phyloP scores from a whole-genome alignment of 35 echinoderm and acorn worm species.

The Nesometra sesokonis region DNA sequence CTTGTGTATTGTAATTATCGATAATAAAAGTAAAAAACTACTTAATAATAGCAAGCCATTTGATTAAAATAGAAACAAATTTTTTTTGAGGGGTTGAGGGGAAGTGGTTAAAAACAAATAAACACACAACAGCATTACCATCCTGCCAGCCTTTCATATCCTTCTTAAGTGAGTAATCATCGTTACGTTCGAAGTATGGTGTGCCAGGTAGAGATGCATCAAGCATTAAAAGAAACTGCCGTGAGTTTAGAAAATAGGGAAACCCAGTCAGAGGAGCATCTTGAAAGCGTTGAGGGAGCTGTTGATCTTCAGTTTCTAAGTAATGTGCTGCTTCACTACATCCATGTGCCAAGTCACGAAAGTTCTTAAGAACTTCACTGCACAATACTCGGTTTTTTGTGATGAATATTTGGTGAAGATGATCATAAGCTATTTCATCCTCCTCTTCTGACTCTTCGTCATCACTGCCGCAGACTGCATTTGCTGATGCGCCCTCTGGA shows the following conservation, averaged over 20 bases:
- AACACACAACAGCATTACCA: neutral
- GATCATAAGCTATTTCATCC: neutral
- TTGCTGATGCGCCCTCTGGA: neutral
- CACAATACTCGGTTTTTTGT: slow-evolving; percentile 40
- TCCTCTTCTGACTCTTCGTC: neutral
- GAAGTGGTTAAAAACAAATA: too few relatives aligned
- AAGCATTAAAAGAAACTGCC: slow-evolving; percentile 33
- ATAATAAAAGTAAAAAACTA: too few relatives aligned
- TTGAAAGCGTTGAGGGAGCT: slow-evolving; percentile 16
- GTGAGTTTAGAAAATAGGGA: slow-evolving; percentile 34
- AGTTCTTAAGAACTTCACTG: slow-evolving; percentile 36
- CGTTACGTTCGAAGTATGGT: slow-evolving; percentile 24
- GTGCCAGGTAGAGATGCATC: slow-evolving; percentile 20
- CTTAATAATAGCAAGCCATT: too few relatives aligned
- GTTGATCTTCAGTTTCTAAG: neutral
- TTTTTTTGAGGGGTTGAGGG: too few relatives aligned
- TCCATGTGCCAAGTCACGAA: slow-evolving; percentile 32
- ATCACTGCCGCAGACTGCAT: neutral
- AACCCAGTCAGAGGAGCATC: slow-evolving; percentile 20
- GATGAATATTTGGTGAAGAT: slow-evolving; percentile 15
- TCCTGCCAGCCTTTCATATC: slow-evolving; percentile 26
- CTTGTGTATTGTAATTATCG: too few relatives aligned
- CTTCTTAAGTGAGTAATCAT: slow-evolving; percentile 19
- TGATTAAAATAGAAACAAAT: too few relatives aligned
- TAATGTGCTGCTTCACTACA: slow-evolving; percentile 8